Evolutionary conservation across 1,140 invertebrate species (phyloP).

Genomic region (Drosophila kurseongensis): DNA sequence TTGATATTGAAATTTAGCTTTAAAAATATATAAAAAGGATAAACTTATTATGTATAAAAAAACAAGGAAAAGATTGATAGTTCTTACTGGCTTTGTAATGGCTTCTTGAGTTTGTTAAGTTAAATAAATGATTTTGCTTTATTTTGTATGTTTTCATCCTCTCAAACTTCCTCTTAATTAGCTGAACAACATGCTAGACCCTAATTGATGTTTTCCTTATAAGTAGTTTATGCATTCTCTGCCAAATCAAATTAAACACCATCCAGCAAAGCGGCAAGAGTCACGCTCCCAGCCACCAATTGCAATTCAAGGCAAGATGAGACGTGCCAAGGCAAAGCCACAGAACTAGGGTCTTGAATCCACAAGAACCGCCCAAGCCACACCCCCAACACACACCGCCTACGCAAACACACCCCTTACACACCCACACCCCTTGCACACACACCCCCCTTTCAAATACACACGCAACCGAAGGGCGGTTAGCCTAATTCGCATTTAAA

Average conservation of each 20-base stretch:
- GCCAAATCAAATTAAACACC: slow-evolving; percentile 50
- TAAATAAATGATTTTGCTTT: neutral
- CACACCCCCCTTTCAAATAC: neutral
- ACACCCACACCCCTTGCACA: neutral
- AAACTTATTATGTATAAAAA: too few species aligned
- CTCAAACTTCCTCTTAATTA: slow-evolving; percentile 20
- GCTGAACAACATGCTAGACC: slow-evolving; percentile 7
- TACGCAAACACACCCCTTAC: neutral
- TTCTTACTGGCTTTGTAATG: too few species aligned
- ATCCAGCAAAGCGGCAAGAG: slow-evolving; percentile 20
- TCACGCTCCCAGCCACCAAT: slow-evolving; percentile 27
- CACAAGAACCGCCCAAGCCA: slow-evolving; percentile 14
- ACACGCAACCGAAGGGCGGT: slow-evolving; percentile 25
- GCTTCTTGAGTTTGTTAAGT: neutral
- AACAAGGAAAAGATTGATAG: too few species aligned
- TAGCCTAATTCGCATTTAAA: slow-evolving; percentile 68
- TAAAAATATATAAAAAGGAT: too few species aligned
- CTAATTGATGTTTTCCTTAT: slow-evolving; percentile 37
- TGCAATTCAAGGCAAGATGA: slow-evolving; percentile 17
- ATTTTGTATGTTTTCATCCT: neutral
- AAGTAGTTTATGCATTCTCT: slow-evolving; percentile 36
- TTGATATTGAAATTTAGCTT: too few species aligned
- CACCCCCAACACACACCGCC: neutral
- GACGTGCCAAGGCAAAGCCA: slow-evolving; percentile 38
- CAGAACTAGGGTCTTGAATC: slow-evolving; percentile 34